A percentile compares a stretch with the other conserved stretches of the same genome.
These are phyloP conservation scores for Etheostoma cragini DNA, from an alignment of 2,113 vertebrate species.

Conservation along the genomic window DNA sequence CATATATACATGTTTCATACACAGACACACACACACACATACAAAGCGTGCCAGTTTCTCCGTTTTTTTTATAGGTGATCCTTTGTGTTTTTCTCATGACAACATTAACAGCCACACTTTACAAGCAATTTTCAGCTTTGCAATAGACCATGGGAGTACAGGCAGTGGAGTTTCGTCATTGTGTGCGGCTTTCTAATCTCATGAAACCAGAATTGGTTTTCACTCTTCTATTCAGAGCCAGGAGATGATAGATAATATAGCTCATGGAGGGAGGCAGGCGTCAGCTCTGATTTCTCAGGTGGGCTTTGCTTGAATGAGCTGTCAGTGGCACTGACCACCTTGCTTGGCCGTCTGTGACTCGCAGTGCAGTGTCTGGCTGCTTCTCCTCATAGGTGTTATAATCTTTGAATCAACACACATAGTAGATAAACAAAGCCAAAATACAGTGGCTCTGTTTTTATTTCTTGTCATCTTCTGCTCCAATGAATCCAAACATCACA, in stretches of 20 bases:
- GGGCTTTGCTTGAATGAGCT: conserved; percentile 50
- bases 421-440: conserved; percentile 20
- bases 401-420: neutral
- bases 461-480: conserved; percentile 29
- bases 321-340: conserved; percentile 23
- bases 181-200: conserved; percentile 51
- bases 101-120: neutral
- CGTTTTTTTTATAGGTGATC: neutral
- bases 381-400: conserved; percentile 1
- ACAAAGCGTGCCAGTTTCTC: no score
- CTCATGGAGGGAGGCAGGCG: conserved; percentile 49
- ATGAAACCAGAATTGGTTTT: conserved; percentile 57
- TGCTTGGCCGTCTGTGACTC: neutral
- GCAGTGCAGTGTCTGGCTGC: conserved; percentile 5
- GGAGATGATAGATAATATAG: conserved; percentile 64
- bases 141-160: neutral
- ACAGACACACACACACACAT: no score
- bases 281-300: conserved; percentile 60
- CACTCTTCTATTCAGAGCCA: conserved; percentile 37
- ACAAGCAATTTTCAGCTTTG: neutral
- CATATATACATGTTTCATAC: no score
- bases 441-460: conserved; percentile 14
- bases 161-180: conserved; percentile 1
- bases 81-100: neutral
- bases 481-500: conserved; percentile 1